Base-by-base conservation (phyloP, 2,797 vertebrate species). In the Peromyscus melanophrys region DNA sequence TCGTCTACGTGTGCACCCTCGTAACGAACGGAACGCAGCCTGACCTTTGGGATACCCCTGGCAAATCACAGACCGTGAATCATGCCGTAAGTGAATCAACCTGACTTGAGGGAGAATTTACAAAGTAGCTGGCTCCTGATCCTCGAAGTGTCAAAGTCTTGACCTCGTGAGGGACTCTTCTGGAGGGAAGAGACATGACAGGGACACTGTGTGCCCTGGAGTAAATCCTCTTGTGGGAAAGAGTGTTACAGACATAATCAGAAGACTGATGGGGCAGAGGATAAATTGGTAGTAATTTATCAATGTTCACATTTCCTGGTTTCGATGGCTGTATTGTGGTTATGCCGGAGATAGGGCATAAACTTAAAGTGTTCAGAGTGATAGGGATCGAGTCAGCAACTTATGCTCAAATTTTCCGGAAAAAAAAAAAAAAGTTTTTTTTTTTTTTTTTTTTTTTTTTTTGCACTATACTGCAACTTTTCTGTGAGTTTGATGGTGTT, bases 381-480 rank as follows among this genome's bases (percentile, higher is more conserved):
- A 89, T 12, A 92, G 37, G 69, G 52, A 89, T 75, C 23, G n/a
- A 57, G 80, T 97, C 92, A 97, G 96, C 90, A 96, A 93, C 57
- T 94, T 89, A 92, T 0, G 86, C 80, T 96, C n/a, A 88, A 92
- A 95, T 67, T 90, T 92, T 93, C 78, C n/a, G 31, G n/a, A 90
- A 95, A 95, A 90, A 95, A 73, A 43, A 52, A 84, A 84, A n/a
- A 14, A 9, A 0, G 2, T 1, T 17, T 2, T n/a, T 31, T 90
- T 52, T 14, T 52, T 55, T 49, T 49, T 49, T 49, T 49, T 49
- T 49, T 49, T 49, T 78, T 95, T 95, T 93, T 82, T 96, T 95
- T 86, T 96, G 92, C 91, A 92, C 40, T 92, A 43, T 86, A 85
- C 81, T 59, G 89, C 77, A 97, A 94, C n/a, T 97, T 97, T 96